These are phyloP conservation scores for Lysandra bellargus DNA, from an alignment of 2,888 invertebrate genomes.

Conservation along the genomic window DNA sequence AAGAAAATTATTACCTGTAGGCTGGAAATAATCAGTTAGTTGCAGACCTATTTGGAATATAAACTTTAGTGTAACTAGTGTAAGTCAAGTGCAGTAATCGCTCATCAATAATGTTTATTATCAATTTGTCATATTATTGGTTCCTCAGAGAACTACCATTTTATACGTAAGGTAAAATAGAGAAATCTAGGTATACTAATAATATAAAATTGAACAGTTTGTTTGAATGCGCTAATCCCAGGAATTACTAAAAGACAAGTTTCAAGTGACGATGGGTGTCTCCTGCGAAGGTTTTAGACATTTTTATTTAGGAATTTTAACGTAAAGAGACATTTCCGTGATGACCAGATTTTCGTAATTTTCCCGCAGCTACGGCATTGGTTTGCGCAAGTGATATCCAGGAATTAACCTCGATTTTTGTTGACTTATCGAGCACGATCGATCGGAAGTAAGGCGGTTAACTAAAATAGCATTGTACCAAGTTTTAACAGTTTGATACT, in stretches of 20 bases:
- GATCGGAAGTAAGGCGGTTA: constrained; percentile 48
- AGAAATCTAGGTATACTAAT: not conserved
- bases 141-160: not conserved
- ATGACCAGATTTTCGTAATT: constrained; percentile 43
- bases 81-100: not conserved
- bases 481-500: constrained; percentile 47
- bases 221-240: no score
- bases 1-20: not conserved
- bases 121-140: not conserved
- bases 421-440: constrained; percentile 60
- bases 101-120: not conserved
- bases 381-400: constrained; percentile 62
- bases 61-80: not conserved
- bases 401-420: constrained; percentile 73
- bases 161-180: not conserved
- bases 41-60: not conserved
- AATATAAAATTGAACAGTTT: no score
- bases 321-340: constrained; percentile 39
- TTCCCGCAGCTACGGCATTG: constrained; percentile 43
- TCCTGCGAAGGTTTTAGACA: not conserved
- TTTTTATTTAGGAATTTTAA: constrained; percentile 12
- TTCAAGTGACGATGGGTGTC: not conserved
- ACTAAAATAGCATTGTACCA: constrained; percentile 51
- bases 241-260: no score
- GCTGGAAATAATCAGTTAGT: not conserved